Evolutionary conservation across 1,140 invertebrate species (phyloP).

Genomic region (Geopemphigus sp.): DNA sequence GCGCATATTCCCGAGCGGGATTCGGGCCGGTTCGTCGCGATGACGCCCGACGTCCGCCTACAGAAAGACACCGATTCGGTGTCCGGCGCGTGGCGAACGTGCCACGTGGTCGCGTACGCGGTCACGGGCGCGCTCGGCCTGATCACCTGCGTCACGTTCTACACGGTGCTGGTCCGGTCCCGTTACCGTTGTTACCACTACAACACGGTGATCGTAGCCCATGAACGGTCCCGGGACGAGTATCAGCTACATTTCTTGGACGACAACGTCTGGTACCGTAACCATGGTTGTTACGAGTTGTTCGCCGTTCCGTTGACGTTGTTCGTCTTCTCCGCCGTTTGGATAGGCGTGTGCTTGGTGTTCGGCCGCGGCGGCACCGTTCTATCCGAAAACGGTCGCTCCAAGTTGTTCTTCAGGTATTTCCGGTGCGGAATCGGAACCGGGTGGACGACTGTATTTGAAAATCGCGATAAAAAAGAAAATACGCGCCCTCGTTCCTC

Average conservation of each 20-base stretch:
- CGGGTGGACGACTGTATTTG: too few species aligned
- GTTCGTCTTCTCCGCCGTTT: not conserved
- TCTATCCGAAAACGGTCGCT: not conserved
- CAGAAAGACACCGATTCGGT: not conserved
- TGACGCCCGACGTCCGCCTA: too few species aligned
- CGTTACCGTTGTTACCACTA: not conserved
- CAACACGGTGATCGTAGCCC: not conserved
- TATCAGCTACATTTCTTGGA: not conserved
- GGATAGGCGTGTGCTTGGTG: not conserved
- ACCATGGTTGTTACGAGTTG: not conserved
- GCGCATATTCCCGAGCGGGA: too few species aligned
- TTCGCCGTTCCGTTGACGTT: not conserved
- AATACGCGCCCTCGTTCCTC: too few species aligned
- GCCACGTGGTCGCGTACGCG: not conserved
- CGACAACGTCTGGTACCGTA: not conserved
- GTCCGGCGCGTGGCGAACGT: not conserved
- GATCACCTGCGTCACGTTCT: not conserved
- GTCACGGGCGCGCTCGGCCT: not conserved
- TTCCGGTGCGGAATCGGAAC: too few species aligned
- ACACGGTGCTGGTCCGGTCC: not conserved
- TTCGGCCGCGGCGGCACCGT: constrained; percentile 16
- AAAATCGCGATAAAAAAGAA: too few species aligned
- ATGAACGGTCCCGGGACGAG: not conserved
- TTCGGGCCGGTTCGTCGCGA: too few species aligned
- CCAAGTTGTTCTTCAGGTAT: not conserved